A percentile compares a stretch with the other conserved stretches of the same genome.
Evolutionary conservation across 2,888 invertebrate species (phyloP).

Genomic region (Camponotus fellah): DNA sequence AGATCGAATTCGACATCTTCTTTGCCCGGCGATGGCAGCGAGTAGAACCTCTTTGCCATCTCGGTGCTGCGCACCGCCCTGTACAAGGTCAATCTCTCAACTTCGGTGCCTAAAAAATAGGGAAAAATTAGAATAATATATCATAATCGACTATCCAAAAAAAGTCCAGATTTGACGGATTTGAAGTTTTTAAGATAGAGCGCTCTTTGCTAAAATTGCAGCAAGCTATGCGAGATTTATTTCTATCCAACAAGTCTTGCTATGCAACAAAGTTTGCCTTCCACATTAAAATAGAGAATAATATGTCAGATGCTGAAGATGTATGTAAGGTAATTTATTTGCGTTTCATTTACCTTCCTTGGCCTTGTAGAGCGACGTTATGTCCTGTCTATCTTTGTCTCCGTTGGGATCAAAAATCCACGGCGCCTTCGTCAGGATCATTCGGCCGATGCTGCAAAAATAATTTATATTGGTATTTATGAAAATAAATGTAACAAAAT

Average conservation of each 20-base stretch:
- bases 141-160: not conserved
- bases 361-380: slow-evolving; percentile 91
- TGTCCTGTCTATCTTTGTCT: slow-evolving; percentile 91
- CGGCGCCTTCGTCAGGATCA: slow-evolving; percentile 92
- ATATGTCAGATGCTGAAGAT: not conserved
- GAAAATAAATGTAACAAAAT: not conserved
- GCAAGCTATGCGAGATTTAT: not conserved
- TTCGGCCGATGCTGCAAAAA: slow-evolving; percentile 90
- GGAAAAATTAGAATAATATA: not conserved
- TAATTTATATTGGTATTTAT: not conserved
- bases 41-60: slow-evolving; percentile 90
- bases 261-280: too few species aligned
- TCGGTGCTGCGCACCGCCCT: slow-evolving; percentile 91
- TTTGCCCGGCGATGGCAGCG: slow-evolving; percentile 87
- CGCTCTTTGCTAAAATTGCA: not conserved
- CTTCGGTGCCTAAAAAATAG: slow-evolving; percentile 87
- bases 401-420: slow-evolving; percentile 91
- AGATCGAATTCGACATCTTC: slow-evolving; percentile 90
- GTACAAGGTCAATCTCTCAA: slow-evolving; percentile 91
- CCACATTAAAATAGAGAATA: not conserved
- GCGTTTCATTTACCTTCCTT: slow-evolving; percentile 87
- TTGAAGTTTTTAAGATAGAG: not conserved
- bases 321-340: not conserved
- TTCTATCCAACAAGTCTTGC: not conserved
- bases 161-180: not conserved